Evolutionary conservation across 2,888 invertebrate species (phyloP), one percentile per base, ranked within the genome.

Genomic region (Allophyes oxyacanthae): DNA sequence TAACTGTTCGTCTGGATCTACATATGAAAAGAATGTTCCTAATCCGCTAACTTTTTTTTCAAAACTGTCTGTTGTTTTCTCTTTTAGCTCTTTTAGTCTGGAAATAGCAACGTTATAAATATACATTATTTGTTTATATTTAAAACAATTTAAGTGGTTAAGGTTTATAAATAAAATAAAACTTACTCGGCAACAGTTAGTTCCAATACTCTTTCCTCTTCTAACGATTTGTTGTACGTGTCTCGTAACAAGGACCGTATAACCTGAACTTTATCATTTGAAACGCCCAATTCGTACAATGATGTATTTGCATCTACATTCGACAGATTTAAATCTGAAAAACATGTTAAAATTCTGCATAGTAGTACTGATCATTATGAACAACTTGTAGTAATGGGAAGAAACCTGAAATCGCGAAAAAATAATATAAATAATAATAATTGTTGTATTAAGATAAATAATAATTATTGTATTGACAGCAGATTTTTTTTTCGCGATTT

Each of bases 1-100:
- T 6, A 78, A 56, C 1, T 89, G 72, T 58, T 90, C 89, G 33
- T 90, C 88, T 0, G 76, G 46, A 9, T 84, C 84, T 2, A 83
- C 71, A 20, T 80, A 60, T 0, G 77, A 72, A 54, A 81, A 84
- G 43, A 86, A 83, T 4, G 70, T 77, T 0, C 61, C 55, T 7
- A 89, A 61, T 0, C 86, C 88, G 20, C 38, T 77, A 7, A 33
- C 26, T 3, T 43, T 15, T 14, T 37, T n/a, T 2, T 11, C 7
- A 14, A 8, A 10, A 0, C 0, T 37, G 8, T 44, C 36, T 11
- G 11, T 2, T 28, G 32, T 52, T 20, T 43, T 37, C 3, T n/a
- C n/a, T 4, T 7, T 8, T 8, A 32, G 1, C 1, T 33, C 6
- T 4, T 33, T 1, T 11, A 33, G 11, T 33, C 11, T 33, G n/a